These are phyloP conservation scores for Ammospiza nelsoni DNA, from an alignment of 2,113 vertebrate species.

Conservation along the genomic window DNA sequence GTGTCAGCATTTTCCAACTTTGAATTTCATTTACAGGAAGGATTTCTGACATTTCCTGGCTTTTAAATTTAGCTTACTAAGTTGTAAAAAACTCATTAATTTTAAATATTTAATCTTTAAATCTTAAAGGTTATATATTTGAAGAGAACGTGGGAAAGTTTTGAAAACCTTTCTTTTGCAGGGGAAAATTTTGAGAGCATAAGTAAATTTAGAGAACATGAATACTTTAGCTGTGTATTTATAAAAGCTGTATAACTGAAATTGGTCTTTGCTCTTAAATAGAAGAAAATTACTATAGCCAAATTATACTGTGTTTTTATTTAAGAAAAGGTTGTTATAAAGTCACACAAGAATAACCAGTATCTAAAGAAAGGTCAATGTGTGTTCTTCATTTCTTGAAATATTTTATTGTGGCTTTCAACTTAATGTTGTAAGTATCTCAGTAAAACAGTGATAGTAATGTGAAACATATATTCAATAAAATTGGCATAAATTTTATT, in stretches of 20 bases:
- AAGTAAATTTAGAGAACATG: not conserved
- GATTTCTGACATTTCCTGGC: not conserved
- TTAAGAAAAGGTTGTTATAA: not conserved
- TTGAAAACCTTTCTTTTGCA: not conserved
- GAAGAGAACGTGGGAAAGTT: not conserved
- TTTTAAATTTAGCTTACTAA: not conserved
- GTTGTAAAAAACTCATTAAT: not conserved
- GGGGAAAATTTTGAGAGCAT: not conserved
- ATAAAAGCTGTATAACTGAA: not conserved
- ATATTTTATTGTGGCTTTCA: not conserved
- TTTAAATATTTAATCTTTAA: not conserved
- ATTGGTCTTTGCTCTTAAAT: not conserved
- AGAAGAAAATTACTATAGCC: not conserved
- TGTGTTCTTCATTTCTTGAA: not conserved
- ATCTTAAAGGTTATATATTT: not conserved
- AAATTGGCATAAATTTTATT: not conserved
- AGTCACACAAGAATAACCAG: not conserved
- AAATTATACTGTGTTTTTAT: not conserved
- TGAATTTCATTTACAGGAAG: not conserved
- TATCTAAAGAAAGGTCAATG: not conserved
- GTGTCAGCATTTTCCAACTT: not conserved
- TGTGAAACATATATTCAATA: not conserved
- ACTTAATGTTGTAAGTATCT: not conserved
- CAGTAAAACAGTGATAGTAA: not conserved
- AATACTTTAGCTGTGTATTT: not conserved